Percentiles rank a stretch among this genome's conserved stretches.
Conservation (phyloP, 2,113 vertebrate species). For the Mesitornis unicolor region DNA sequence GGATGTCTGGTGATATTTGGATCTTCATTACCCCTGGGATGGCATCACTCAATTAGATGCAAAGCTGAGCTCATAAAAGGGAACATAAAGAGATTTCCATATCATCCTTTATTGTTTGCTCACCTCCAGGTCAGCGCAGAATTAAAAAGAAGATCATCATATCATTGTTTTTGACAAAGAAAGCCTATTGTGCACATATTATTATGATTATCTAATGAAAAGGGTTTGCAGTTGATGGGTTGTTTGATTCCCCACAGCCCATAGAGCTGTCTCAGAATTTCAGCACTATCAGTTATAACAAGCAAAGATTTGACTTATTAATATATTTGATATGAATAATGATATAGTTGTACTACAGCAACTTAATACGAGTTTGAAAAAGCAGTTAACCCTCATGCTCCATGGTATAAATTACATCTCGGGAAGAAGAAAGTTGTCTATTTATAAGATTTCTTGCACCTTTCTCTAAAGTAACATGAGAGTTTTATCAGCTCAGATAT, state of each 20-base stretch:
- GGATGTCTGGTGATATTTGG: neutral
- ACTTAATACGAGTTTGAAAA: neutral
- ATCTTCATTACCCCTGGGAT: neutral
- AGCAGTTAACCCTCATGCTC: neutral
- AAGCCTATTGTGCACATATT: neutral
- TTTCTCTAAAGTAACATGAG: neutral
- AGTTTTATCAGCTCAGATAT: neutral
- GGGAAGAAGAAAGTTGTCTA: neutral
- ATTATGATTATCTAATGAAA: slow-evolving; percentile 1
- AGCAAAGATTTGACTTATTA: neutral
- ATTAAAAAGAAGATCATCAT: neutral
- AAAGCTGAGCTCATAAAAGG: neutral
- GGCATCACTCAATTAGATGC: neutral
- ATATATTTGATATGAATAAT: neutral
- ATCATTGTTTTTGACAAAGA: neutral
- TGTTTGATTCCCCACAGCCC: slow-evolving; percentile 12
- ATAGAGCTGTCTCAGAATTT: neutral
- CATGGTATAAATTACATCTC: neutral
- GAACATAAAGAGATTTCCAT: neutral
- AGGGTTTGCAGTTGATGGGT: neutral
- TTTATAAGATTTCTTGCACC: neutral
- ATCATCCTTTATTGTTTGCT: neutral
- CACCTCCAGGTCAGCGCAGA: neutral
- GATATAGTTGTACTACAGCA: neutral
- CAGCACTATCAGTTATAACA: neutral